Evolutionary conservation across 2,888 invertebrate species (phyloP).

Genomic region (Apamea sordens): DNA sequence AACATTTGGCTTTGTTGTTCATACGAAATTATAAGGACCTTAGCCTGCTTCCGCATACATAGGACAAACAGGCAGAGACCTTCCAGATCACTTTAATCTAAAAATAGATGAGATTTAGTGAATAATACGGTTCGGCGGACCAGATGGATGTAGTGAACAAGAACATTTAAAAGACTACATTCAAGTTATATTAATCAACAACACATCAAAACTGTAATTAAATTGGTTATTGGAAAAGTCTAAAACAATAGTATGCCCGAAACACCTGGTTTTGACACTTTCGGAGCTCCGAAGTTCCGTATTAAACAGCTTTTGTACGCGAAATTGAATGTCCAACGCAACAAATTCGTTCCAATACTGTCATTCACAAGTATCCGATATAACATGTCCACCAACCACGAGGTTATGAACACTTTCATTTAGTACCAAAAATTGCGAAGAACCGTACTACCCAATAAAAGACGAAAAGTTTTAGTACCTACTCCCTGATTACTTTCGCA

Average conservation of each 20-base stretch:
- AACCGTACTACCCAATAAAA: neutral
- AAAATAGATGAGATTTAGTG: neutral
- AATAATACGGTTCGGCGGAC: neutral
- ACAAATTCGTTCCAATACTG: constrained; percentile 42
- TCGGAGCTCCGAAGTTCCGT: neutral
- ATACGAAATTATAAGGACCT: neutral
- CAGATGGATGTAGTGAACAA: neutral
- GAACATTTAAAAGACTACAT: neutral
- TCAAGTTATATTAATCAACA: neutral
- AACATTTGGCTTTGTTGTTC: neutral
- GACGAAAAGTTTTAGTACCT: neutral
- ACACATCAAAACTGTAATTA: neutral
- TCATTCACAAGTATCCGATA: constrained; percentile 25
- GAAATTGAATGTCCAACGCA: constrained; percentile 47
- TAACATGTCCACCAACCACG: constrained; percentile 28
- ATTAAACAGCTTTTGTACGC: constrained; percentile 33
- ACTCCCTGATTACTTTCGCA: neutral
- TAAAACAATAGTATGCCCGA: constrained; percentile 6
- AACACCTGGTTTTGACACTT: constrained; percentile 27
- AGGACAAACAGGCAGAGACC: neutral
- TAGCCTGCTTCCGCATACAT: neutral
- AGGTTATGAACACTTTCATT: constrained; percentile 5
- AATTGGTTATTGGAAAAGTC: constrained; percentile 5
- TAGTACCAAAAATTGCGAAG: neutral
- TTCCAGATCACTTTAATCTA: neutral